phyloP scores from a whole-genome alignment of 2,113 vertebrate species.

The Jacana jacana region DNA sequence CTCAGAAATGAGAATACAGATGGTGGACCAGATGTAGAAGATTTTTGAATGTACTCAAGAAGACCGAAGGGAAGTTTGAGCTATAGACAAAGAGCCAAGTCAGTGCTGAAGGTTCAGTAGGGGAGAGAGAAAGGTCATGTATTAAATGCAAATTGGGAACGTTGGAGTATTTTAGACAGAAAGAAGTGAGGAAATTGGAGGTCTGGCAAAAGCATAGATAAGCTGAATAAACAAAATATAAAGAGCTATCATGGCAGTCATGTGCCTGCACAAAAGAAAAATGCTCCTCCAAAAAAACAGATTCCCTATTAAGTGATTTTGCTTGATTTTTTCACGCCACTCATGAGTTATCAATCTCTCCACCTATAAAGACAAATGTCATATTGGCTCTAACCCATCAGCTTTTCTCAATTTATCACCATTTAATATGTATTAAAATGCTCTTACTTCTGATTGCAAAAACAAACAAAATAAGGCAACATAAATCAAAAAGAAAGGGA shows the following conservation, averaged over 20 bases:
- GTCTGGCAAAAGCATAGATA: slow-evolving; percentile 4
- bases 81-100: neutral
- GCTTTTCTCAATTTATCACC: slow-evolving; percentile 74
- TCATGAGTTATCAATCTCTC: slow-evolving; percentile 67
- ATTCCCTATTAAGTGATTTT: slow-evolving; percentile 40
- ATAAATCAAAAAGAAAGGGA: slow-evolving; percentile 47
- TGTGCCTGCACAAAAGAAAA: neutral
- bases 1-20: neutral
- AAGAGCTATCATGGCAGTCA: neutral
- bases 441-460: slow-evolving; percentile 67
- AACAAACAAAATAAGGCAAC: slow-evolving; percentile 67
- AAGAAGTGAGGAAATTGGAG: neutral
- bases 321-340: slow-evolving; percentile 13
- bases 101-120: neutral
- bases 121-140: neutral
- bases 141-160: neutral
- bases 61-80: neutral
- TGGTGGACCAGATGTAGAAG: neutral
- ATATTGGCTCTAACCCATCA: slow-evolving; percentile 36
- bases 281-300: slow-evolving; percentile 5
- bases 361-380: slow-evolving; percentile 71
- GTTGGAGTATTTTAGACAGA: neutral
- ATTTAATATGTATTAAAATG: slow-evolving; percentile 76
- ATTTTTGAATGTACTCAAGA: neutral
- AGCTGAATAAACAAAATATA: slow-evolving; percentile 53